Evolutionary conservation across 2,888 invertebrate genomes (phyloP), one percentile per base, ranked within the genome.

Genomic region (Nomada lathburiana): DNA sequence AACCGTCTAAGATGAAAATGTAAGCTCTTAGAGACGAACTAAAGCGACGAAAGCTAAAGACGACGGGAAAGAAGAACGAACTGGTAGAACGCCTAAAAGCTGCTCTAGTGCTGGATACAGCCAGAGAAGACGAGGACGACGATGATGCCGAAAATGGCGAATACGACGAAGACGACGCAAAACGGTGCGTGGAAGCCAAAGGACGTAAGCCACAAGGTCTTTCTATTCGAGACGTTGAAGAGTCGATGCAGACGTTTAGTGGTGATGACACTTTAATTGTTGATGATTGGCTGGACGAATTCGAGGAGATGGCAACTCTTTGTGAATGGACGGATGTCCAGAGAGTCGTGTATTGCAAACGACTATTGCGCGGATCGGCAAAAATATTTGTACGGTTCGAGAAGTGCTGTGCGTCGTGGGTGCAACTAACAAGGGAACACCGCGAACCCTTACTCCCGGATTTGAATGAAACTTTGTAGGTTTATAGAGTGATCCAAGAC

Each of bases 41-140:
- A 7, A 2, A 11, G 44, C 1, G 23, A 9, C 50, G 70, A 2
- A 70, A 70, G 16, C 13, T 70, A 10, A 70, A 20, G 16, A 70
- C n/a, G 7, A 16, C 70, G 2, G 70, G 70, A 13, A 70, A 50
- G 5, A 70, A 70, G 20, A 0, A 16, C 50, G 59, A 60, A 5
- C 26, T 70, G 11, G 20, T 60, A 13, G 50, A 70, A n/a, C 20
- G 70, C 13, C 60, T 70, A 16, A 70, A 60, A 47, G 70, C 60
- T 7, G 70, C 60, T n/a, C 11, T 70, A 4, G 20, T 60, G 59
- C 29, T 70, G n/a, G 70, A 70, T 44, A 42, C 36, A 1, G 55
- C 42, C 9, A 36, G 3, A 18, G 53, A 53, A 23, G 72, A 63
- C 36, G 72, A 69, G 53, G 53, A 53, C 29, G 53, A 50, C 3